Evolutionary conservation across 2,797 vertebrate genomes (phyloP).

Genomic region (Sebastes matsubarae): DNA sequence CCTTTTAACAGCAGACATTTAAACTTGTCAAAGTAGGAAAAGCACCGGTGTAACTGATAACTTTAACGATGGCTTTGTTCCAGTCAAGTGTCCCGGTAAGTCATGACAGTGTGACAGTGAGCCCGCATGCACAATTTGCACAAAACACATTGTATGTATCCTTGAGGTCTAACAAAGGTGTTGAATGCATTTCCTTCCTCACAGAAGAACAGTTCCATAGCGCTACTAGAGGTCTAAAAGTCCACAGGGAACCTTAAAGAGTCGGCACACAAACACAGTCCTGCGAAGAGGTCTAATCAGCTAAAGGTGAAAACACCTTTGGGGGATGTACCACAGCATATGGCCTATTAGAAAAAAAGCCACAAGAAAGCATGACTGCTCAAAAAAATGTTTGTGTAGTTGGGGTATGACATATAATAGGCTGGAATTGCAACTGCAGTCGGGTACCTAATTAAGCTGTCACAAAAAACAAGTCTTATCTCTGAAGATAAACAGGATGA

Average conservation of each 20-base stretch:
- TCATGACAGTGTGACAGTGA: background rate
- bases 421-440: background rate
- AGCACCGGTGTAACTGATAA: slow-evolving; percentile 9
- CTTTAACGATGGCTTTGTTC: background rate
- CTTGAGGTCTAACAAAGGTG: background rate
- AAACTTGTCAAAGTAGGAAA: background rate
- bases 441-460: background rate
- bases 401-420: background rate
- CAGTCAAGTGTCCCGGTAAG: background rate
- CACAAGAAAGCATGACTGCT: too few species aligned
- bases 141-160: background rate
- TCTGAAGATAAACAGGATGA: background rate
- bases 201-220: background rate
- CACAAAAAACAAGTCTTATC: background rate
- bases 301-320: background rate
- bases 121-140: background rate
- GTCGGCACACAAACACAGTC: background rate
- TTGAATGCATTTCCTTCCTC: background rate
- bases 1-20: background rate
- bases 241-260: background rate
- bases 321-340: background rate
- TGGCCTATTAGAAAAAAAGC: background rate
- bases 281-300: background rate
- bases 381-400: background rate
- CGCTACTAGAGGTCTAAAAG: background rate